Percentiles rank a stretch among this genome's conserved stretches.
phyloP scores from a whole-genome alignment of 2,888 invertebrate species.

The Pristionchus exspectatus region DNA sequence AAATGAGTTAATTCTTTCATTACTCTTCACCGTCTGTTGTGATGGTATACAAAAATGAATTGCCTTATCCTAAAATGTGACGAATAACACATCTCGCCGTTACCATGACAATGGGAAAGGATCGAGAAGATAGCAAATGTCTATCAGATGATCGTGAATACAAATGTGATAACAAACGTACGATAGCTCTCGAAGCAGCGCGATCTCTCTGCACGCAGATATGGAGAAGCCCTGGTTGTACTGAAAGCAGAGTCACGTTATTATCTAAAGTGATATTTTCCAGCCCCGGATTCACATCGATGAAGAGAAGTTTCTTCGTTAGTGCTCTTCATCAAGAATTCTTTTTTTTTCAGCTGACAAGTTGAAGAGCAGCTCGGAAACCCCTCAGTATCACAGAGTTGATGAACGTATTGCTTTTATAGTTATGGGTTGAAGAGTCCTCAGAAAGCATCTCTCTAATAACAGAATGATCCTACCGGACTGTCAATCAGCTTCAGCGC shows the following conservation, averaged over 20 bases:
- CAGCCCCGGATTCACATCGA: neutral
- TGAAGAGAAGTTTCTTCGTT: neutral
- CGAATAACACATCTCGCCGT: neutral
- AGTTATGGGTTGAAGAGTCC: neutral
- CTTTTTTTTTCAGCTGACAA: too few species aligned
- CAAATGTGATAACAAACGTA: slow-evolving; percentile 8
- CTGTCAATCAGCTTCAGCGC: slow-evolving; percentile 99
- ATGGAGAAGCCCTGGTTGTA: slow-evolving; percentile 88
- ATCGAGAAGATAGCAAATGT: neutral
- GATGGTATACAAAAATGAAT: neutral
- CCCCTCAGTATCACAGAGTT: neutral
- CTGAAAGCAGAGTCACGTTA: neutral
- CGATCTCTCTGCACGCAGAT: slow-evolving; percentile 97
- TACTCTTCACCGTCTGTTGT: neutral
- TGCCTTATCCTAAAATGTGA: neutral
- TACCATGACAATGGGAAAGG: neutral
- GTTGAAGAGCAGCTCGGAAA: neutral
- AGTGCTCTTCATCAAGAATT: neutral
- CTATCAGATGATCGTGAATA: neutral
- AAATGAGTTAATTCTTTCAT: slow-evolving; percentile 48
- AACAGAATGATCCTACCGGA: slow-evolving; percentile 82
- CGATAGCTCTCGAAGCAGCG: slow-evolving; percentile 90
- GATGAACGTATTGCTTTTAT: neutral
- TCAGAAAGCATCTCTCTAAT: neutral
- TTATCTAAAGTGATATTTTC: neutral